Percentiles rank a stretch among this genome's conserved stretches.
These are phyloP conservation scores for Montipora cactus DNA, from an alignment of 64 coral and sea anemone genomes.

Conservation along the genomic window DNA sequence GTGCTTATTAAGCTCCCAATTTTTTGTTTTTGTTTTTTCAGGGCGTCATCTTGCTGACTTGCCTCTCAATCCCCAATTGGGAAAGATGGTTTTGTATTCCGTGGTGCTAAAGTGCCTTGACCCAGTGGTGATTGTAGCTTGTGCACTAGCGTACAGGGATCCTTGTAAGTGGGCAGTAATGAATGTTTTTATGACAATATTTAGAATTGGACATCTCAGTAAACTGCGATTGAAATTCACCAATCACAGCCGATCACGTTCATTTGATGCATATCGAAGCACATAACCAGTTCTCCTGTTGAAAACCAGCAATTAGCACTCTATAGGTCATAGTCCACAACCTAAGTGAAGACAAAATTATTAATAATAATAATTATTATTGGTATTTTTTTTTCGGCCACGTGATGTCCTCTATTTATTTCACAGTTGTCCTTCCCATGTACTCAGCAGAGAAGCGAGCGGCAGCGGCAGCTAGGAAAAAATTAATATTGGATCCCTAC, in stretches of 20 bases:
- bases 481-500: conserved; percentile 77
- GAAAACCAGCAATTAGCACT: too few relatives aligned
- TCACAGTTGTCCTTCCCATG: conserved; percentile 89
- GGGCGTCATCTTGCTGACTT: conserved; percentile 96
- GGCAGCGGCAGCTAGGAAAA: conserved; percentile 74
- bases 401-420: neutral
- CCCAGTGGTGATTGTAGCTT: conserved; percentile 85
- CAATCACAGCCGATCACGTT: too few relatives aligned
- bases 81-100: conserved; percentile 95
- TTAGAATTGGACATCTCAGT: too few relatives aligned
- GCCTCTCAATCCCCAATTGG: conserved; percentile 90
- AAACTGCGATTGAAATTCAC: too few relatives aligned
- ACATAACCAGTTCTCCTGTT: too few relatives aligned
- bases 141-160: conserved; percentile 94
- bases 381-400: neutral
- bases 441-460: conserved; percentile 80
- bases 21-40: conserved; percentile 10
- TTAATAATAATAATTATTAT: too few relatives aligned
- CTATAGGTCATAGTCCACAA: too few relatives aligned
- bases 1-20: neutral
- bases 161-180: conserved; percentile 77
- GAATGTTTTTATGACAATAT: too few relatives aligned
- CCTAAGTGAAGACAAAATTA: too few relatives aligned
- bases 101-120: conserved; percentile 97
- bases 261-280: too few relatives aligned